Percentiles rank a stretch among this genome's conserved stretches.
These are phyloP conservation scores for Saxidomus purpurata DNA, from an alignment of 1,140 invertebrate genomes.

Conservation along the genomic window DNA sequence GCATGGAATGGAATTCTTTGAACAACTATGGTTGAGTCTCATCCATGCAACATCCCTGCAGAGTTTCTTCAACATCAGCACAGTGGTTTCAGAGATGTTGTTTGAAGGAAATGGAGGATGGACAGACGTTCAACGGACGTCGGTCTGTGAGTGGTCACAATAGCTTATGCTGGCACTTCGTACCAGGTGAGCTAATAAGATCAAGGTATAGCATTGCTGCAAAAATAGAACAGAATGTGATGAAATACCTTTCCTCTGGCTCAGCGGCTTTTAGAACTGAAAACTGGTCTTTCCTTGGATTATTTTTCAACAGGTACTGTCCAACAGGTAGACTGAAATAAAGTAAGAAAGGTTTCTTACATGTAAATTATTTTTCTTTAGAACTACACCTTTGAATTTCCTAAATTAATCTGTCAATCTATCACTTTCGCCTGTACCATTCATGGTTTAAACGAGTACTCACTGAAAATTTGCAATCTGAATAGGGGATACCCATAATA, in stretches of 20 bases:
- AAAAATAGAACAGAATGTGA: background rate
- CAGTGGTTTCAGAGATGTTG: background rate
- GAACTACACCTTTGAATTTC: no score
- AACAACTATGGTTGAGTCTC: no score
- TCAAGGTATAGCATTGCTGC: background rate
- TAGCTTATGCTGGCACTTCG: background rate
- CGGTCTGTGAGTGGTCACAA: background rate
- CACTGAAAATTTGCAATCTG: no score
- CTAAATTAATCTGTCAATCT: no score
- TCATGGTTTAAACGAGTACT: no score
- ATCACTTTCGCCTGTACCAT: no score
- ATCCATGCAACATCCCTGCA: no score
- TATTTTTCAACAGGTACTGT: slow-evolving; percentile 47
- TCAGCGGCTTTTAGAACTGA: slow-evolving; percentile 30
- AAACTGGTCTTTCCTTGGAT: slow-evolving; percentile 28
- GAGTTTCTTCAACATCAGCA: no score
- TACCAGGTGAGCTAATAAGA: background rate
- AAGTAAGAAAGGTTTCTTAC: no score
- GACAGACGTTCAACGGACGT: background rate
- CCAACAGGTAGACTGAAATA: slow-evolving; percentile 39
- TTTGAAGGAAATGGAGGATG: background rate
- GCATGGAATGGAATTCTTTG: no score
- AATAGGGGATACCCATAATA: no score
- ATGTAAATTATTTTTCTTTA: no score
- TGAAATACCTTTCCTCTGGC: slow-evolving; percentile 5